phyloP scores from a whole-genome alignment of 2,888 invertebrate species.

The Caenorhabditis macrosperma region DNA sequence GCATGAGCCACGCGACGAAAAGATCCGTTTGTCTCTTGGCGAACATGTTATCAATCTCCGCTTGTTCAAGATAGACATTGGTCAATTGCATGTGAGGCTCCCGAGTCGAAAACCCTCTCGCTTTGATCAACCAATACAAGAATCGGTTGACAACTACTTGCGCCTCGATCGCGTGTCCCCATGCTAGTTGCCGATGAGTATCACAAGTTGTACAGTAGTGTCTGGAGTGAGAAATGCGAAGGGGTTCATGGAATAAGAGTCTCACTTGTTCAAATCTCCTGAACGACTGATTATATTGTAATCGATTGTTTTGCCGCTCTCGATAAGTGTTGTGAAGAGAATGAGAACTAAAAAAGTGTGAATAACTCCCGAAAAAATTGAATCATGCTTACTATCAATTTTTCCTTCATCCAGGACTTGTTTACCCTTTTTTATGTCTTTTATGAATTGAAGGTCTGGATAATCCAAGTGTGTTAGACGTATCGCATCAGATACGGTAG shows the following conservation, averaged over 20 bases:
- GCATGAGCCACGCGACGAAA: constrained; percentile 31
- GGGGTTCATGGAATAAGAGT: neutral
- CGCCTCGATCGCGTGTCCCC: constrained; percentile 46
- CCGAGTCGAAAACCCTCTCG: neutral
- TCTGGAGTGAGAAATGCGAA: constrained; percentile 7
- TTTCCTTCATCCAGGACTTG: constrained; percentile 2
- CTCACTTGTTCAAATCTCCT: constrained; percentile 30
- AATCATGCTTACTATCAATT: constrained; percentile 12
- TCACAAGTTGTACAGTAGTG: constrained; percentile 45
- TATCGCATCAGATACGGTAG: constrained; percentile 37
- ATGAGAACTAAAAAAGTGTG: constrained; percentile 18
- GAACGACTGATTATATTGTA: constrained; percentile 41
- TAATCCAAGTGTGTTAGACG: constrained; percentile 23
- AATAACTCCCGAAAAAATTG: neutral
- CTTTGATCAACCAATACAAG: constrained; percentile 29
- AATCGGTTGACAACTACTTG: constrained; percentile 43
- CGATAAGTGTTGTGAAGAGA: constrained; percentile 26
- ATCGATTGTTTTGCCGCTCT: constrained; percentile 25
- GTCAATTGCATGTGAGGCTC: constrained; percentile 27
- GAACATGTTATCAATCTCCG: constrained; percentile 16
- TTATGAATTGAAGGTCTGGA: constrained; percentile 32
- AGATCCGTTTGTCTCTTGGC: constrained; percentile 35
- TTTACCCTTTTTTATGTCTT: neutral
- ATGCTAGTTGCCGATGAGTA: constrained; percentile 14
- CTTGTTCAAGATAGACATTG: constrained; percentile 14